Evolutionary conservation across 2,888 invertebrate species (phyloP), one percentile per base, ranked within the genome.

Genomic region (Rhyacophila evoluta): DNA sequence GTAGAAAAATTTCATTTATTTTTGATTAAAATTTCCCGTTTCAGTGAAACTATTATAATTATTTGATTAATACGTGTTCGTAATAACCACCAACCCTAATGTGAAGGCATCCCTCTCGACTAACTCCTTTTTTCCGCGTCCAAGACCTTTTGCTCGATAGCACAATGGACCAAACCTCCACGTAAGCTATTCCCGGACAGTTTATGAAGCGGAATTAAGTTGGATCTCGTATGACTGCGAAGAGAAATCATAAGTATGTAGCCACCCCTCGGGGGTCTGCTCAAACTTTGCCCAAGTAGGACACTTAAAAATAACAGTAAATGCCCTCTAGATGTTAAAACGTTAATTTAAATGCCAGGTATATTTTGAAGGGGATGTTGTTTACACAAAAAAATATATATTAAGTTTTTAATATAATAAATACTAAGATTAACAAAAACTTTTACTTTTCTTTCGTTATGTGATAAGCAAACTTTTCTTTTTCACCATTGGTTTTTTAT

Each of bases 201-300:
- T 75, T 75, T 75, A 75, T 75, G 75, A 75, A 75, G 75, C 75
- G 75, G 75, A 75, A 75, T 75, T 75, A 75, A 75, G 33, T 38
- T 41, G 75, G 70, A 75, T 75, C 70, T 39, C 70, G 69, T 39
- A 70, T 70, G 70, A 70, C 69, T 39, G 33, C 27, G 39, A 38
- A 39, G 67, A 70, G 39, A 75, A 70, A 75, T 37, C 55, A 55
- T 55, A 55, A 55, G 55, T 55, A 55, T 10, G 55, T 55, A 25
- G 10, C 55, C 55, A 19, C 19, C 10, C 15, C 25, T 19, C 25
- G 8, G 55, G 55, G 55, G 15, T 19, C 55, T 55, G 55, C 19
- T 19, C 55, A 55, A 55, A 55, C 55, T 55, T 55, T 55, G 19
- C 55, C 19, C 55, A 55, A 55, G 55, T 55, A 55, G 55, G 25